Evolutionary conservation across 2,888 invertebrate species (phyloP).

Genomic region (Tubulanus polymorphus): DNA sequence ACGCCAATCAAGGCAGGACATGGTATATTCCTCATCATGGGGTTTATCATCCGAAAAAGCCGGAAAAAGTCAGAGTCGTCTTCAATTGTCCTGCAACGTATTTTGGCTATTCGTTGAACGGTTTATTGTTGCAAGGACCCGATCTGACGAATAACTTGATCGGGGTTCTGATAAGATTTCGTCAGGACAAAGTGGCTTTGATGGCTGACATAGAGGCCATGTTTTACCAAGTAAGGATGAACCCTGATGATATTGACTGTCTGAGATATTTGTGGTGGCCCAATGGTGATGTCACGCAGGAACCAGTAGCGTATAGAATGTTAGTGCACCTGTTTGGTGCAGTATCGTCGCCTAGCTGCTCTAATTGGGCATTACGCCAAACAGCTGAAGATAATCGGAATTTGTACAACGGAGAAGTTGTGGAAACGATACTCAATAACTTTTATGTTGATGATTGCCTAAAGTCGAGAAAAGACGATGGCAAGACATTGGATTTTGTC

Average conservation of each 20-base stretch:
- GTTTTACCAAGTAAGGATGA: constrained; percentile 9
- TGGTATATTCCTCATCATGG: constrained; percentile 15
- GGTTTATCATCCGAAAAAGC: constrained; percentile 5
- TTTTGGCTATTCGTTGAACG: constrained; percentile 6
- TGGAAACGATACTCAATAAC: neutral
- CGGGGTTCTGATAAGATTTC: constrained; percentile 9
- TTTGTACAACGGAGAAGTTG: neutral
- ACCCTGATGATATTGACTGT: neutral
- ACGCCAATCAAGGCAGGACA: neutral
- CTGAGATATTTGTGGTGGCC: constrained; percentile 7
- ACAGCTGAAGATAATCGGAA: neutral
- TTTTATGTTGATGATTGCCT: constrained; percentile 14
- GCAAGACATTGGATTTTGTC: neutral
- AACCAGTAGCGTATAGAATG: constrained; percentile 6
- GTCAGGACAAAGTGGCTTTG: constrained; percentile 5
- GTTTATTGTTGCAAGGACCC: neutral
- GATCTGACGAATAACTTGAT: constrained; percentile 8
- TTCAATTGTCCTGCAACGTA: constrained; percentile 11
- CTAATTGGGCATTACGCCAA: constrained; percentile 3
- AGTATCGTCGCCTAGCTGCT: constrained; percentile 5
- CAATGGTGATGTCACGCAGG: neutral
- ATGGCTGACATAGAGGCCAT: constrained; percentile 8
- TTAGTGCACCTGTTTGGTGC: constrained; percentile 7
- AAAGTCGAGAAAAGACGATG: neutral
- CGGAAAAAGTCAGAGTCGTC: constrained; percentile 7